Conservation (phyloP, 2,797 vertebrate species). For the Hydrocynus forskahlii region DNA sequence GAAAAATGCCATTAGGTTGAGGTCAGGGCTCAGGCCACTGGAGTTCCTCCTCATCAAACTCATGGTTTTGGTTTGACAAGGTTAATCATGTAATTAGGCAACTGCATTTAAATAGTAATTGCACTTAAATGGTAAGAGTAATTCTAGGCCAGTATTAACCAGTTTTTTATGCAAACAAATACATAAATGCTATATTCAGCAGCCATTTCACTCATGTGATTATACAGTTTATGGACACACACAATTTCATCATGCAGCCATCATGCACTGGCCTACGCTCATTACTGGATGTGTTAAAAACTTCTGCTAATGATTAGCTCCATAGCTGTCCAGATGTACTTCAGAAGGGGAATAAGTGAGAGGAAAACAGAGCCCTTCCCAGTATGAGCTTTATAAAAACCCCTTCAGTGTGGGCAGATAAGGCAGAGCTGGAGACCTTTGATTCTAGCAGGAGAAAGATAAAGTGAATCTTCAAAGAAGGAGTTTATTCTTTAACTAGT, state of each 20-base stretch:
- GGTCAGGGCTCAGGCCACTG: too few species aligned
- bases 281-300: neutral
- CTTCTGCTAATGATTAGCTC: constrained; percentile 31
- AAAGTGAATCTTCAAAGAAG: constrained; percentile 36
- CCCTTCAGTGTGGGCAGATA: constrained; percentile 34
- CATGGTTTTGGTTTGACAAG: too few species aligned
- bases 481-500: constrained; percentile 45
- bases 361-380: constrained; percentile 16
- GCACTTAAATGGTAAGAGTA: too few species aligned
- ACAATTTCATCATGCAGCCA: neutral
- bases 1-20: too few species aligned
- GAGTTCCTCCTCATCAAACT: too few species aligned
- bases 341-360: neutral
- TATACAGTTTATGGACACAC: too few species aligned
- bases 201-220: too few species aligned
- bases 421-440: constrained; percentile 54
- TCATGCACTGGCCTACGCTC: neutral
- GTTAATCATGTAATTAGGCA: too few species aligned
- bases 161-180: too few species aligned
- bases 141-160: too few species aligned
- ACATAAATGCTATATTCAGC: too few species aligned
- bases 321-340: neutral
- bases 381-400: constrained; percentile 13
- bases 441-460: constrained; percentile 42
- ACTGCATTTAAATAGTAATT: too few species aligned